Base-by-base conservation (phyloP, 2,113 vertebrate species). In the Myiagra hebetior region DNA sequence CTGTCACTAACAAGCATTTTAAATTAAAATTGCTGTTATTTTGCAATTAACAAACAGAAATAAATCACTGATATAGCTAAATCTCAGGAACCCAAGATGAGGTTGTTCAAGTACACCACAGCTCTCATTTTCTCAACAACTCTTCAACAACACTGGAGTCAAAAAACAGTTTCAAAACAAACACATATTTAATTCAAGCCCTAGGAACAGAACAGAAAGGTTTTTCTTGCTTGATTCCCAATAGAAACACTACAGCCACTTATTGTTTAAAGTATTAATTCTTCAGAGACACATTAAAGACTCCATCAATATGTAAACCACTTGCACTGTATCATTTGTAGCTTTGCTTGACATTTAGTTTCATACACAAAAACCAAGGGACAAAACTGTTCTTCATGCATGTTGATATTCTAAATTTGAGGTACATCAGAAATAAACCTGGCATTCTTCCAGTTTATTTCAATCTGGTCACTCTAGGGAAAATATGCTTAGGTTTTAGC, bases 21-120 rank as follows among this genome's bases (percentile, higher is more conserved):
- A 88, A 97, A 97, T 97, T 94, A 94, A 94, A 96, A 95, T 49
- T 75, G 78, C 84, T 96, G 64, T 85, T 96, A 94, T 79, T 76
- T 24, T 90, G 90, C 82, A 97, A 95, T 97, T 96, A 97, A 87
- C 64, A 94, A 92, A 95, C n/a, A 95, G 64, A 95, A 95, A 88
- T 26, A 84, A 96, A 93, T 93, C 57, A 96, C 68, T 74, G 76
- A 93, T 84, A 74, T 11, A 80, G n/a, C 90, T 96, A 83, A 84
- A 95, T 91, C 79, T 91, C 77, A 93, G 76, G 73, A 96, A 91
- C 6, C 47, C 90, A 64, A 85, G 44, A 89, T 47, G 27, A 89
- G 39, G 42, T 65, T 93, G 76, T 82, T 89, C 67, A 94, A 96
- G 74, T 62, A 75, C 63, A 83, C 18, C 11, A 68, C 33, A 79